These are phyloP conservation scores for Apteryx owenii DNA, from an alignment of 2,113 vertebrate species.

Conservation along the genomic window DNA sequence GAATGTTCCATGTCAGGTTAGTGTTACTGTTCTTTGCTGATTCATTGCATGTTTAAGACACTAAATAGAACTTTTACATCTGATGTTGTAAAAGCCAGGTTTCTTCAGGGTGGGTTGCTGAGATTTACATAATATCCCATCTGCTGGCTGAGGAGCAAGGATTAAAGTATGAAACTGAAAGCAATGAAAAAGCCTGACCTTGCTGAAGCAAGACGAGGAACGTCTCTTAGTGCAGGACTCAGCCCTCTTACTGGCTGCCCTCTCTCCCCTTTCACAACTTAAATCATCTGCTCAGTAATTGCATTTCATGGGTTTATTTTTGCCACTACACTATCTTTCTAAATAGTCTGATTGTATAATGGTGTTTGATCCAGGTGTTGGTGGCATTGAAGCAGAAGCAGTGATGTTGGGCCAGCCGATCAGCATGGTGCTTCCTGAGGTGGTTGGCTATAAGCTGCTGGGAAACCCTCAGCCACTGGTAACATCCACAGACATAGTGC, in stretches of 20 bases:
- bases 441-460: constrained; percentile 90
- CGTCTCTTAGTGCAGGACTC: not conserved
- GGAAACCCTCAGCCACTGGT: constrained; percentile 87
- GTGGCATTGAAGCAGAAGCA: constrained; percentile 97
- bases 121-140: not conserved
- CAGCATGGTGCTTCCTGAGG: constrained; percentile 97
- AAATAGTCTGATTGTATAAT: not conserved
- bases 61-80: not conserved
- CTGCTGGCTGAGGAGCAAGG: not conserved
- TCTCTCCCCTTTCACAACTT: not conserved
- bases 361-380: constrained; percentile 83
- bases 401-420: constrained; percentile 99
- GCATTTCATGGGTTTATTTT: not conserved
- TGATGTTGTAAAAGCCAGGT: not conserved
- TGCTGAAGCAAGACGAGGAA: not conserved
- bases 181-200: not conserved
- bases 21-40: not conserved
- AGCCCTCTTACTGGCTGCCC: not conserved
- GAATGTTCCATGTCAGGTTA: not conserved
- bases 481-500: constrained; percentile 97
- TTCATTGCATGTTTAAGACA: not conserved
- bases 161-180: not conserved
- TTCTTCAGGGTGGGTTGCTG: not conserved
- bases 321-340: fast-evolving
- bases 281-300: fast-evolving